Percentiles rank a stretch among this genome's conserved stretches.
These are phyloP conservation scores for Excalfactoria chinensis DNA, from an alignment of 2,113 vertebrate genomes.

Conservation along the genomic window DNA sequence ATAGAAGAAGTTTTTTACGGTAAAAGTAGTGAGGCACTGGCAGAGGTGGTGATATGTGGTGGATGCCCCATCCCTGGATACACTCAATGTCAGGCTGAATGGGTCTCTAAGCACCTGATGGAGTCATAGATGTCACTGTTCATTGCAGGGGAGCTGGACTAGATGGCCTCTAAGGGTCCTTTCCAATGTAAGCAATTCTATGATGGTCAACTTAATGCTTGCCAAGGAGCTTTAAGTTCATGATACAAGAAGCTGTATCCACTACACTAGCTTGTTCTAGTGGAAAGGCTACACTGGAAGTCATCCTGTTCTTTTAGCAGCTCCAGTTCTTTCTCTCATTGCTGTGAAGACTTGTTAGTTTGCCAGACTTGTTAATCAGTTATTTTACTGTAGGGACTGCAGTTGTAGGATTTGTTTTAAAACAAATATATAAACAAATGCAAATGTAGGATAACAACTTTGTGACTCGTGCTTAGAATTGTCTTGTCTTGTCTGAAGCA, in stretches of 20 bases:
- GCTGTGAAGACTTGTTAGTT: constrained; percentile 4
- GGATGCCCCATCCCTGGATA: no score
- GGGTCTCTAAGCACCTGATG: no score
- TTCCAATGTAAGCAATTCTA: no score
- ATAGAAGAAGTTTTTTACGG: no score
- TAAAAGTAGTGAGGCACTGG: no score
- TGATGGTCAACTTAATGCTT: background rate
- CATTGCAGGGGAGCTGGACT: no score
- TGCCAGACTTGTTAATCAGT: background rate
- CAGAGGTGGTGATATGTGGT: no score
- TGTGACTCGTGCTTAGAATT: background rate
- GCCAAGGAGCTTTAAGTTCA: background rate
- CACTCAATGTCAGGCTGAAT: no score
- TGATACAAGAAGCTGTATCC: background rate
- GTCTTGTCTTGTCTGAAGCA: background rate
- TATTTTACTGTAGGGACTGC: background rate
- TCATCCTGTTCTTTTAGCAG: background rate
- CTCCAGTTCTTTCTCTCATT: background rate
- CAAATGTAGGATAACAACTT: background rate
- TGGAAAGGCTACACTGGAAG: background rate
- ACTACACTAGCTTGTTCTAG: no score
- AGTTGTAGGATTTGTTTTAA: background rate
- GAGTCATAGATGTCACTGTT: no score
- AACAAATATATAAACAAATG: background rate
- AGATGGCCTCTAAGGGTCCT: no score